phyloP scores from a whole-genome alignment of 92 coral and sea anemone species.

The Hydrozoanthus gracilis region DNA sequence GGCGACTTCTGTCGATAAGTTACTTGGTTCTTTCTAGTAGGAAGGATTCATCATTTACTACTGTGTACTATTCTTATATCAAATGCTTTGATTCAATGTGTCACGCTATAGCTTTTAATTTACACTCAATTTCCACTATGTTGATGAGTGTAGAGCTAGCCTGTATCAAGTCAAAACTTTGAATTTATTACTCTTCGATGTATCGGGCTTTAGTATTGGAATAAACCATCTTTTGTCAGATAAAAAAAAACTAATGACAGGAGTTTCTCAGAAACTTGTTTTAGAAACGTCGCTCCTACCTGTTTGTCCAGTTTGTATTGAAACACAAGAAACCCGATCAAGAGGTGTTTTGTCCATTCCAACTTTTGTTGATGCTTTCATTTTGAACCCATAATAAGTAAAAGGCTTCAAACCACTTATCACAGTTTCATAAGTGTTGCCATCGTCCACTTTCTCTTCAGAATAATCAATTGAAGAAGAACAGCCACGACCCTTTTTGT shows the following conservation, averaged over 20 bases:
- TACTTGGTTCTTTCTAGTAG: no score
- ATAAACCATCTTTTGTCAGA: background rate
- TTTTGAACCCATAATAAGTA: constrained; percentile 15
- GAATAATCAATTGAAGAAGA: background rate
- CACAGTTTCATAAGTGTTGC: background rate
- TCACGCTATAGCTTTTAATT: no score
- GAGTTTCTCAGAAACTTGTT: no score
- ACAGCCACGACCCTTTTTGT: no score
- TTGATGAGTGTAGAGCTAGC: no score
- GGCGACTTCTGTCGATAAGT: background rate
- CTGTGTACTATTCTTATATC: no score
- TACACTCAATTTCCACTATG: no score
- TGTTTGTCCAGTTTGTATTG: background rate
- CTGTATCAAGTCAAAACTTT: no score
- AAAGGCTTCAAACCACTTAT: background rate
- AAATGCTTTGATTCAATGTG: no score
- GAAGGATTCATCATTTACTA: no score
- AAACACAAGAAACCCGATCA: background rate
- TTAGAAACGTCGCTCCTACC: no score
- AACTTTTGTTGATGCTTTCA: constrained; percentile 30
- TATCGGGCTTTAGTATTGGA: background rate
- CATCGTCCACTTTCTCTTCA: background rate
- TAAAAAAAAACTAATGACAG: background rate
- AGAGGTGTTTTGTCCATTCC: constrained; percentile 6
- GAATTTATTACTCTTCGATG: no score